Evolutionary conservation across 2,888 invertebrate species (phyloP).

Genomic region (Athrips mouffetella): DNA sequence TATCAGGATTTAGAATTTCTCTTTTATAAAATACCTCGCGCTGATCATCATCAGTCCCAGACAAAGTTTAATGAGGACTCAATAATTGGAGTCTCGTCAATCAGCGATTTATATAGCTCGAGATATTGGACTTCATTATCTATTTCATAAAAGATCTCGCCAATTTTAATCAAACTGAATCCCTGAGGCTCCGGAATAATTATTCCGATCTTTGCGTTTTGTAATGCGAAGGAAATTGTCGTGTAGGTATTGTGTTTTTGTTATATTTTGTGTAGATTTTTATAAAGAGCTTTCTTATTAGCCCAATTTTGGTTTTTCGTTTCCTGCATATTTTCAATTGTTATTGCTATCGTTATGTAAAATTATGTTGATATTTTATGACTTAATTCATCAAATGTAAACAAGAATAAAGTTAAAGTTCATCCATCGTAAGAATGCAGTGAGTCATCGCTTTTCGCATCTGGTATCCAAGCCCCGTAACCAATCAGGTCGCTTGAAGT

Average conservation of each 20-base stretch:
- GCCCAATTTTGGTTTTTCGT: no score
- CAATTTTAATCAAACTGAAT: conserved; percentile 11
- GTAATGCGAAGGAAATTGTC: background rate
- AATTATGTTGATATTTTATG: no score
- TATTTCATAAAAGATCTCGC: conserved; percentile 12
- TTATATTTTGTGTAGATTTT: background rate
- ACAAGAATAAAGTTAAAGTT: no score
- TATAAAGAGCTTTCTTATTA: no score
- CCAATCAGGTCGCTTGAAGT: no score
- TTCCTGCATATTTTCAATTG: no score
- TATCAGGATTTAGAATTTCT: background rate
- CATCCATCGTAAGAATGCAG: no score
- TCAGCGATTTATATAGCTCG: conserved; percentile 5
- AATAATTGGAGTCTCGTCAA: conserved; percentile 1
- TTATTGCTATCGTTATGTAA: no score
- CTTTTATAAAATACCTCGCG: background rate
- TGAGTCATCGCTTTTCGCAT: no score
- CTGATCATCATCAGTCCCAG: background rate
- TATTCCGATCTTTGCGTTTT: background rate
- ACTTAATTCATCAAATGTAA: no score
- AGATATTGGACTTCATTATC: conserved; percentile 18
- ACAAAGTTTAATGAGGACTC: conserved; percentile 1
- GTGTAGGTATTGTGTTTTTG: background rate
- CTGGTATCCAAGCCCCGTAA: no score
- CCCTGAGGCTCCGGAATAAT: conserved; percentile 6